A percentile compares a stretch with the other conserved stretches of the same genome.
Conservation (phyloP, 2,797 vertebrate genomes). For the Myripristis murdjan region DNA sequence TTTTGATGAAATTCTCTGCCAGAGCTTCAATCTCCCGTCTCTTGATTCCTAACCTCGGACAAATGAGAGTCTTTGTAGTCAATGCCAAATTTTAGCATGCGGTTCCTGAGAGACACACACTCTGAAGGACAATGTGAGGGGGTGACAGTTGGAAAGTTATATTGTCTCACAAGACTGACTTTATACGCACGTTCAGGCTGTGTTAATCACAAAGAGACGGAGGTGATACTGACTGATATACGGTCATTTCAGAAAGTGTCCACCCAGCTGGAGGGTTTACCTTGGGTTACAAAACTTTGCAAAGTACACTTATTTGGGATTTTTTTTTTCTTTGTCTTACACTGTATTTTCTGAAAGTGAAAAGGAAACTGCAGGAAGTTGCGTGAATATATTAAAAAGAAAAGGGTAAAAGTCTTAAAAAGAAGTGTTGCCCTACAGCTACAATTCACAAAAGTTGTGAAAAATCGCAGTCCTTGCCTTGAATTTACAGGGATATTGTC, state of each 20-base stretch:
- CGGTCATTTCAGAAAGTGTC: not conserved
- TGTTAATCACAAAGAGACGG: not conserved
- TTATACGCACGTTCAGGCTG: not conserved
- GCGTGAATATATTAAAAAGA: too few relatives aligned
- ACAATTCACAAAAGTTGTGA: too few relatives aligned
- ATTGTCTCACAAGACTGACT: not conserved
- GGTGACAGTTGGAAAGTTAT: not conserved
- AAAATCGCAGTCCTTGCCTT: too few relatives aligned
- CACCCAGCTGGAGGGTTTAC: too few relatives aligned
- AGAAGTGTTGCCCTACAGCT: too few relatives aligned
- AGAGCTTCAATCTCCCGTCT: not conserved
- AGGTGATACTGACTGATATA: not conserved
- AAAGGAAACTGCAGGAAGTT: too few relatives aligned
- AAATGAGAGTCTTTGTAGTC: slow-evolving; percentile 6
- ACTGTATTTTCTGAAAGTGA: too few relatives aligned
- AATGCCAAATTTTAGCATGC: not conserved
- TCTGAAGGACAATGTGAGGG: slow-evolving; percentile 11
- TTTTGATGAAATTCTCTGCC: not conserved
- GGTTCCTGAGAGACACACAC: not conserved
- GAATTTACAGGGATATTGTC: too few relatives aligned
- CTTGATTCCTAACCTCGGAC: slow-evolving; percentile 7
- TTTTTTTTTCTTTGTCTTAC: too few relatives aligned
- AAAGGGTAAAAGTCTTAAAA: too few relatives aligned
- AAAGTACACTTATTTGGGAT: too few relatives aligned
- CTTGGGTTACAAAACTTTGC: too few relatives aligned